These are phyloP conservation scores for Etheostoma nigrum DNA, from an alignment of 2,797 vertebrate genomes.

Conservation along the genomic window DNA sequence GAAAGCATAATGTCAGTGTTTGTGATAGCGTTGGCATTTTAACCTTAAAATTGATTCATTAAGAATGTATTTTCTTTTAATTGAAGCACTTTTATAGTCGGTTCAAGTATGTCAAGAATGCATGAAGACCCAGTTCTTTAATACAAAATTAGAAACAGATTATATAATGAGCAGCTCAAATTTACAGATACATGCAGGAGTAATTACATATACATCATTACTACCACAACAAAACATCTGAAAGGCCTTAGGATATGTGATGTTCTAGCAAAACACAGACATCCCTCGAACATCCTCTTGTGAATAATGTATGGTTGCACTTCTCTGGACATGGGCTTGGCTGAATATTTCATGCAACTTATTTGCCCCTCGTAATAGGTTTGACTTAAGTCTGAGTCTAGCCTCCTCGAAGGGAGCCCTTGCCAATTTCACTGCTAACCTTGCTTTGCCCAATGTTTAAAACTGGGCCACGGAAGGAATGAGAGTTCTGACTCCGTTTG, in stretches of 20 bases:
- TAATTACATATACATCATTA: slow-evolving; percentile 1
- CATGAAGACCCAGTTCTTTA: slow-evolving; percentile 20
- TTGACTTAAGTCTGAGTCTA: slow-evolving; percentile 65
- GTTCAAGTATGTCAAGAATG: slow-evolving; percentile 24
- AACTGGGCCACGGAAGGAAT: slow-evolving; percentile 19
- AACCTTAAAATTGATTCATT: slow-evolving; percentile 2
- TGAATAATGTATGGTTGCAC: slow-evolving; percentile 75
- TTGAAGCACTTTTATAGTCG: slow-evolving; percentile 31
- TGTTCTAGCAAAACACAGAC: slow-evolving; percentile 49
- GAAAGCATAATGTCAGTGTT: slow-evolving; percentile 14
- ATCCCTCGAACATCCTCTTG: slow-evolving; percentile 39
- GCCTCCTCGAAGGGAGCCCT: slow-evolving; percentile 28
- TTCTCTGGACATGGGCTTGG: slow-evolving; percentile 56
- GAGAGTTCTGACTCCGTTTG: slow-evolving; percentile 40
- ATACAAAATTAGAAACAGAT: slow-evolving; percentile 10
- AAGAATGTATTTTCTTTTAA: background rate
- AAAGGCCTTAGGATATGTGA: slow-evolving; percentile 18
- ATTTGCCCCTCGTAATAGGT: slow-evolving; percentile 75
- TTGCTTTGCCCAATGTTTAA: slow-evolving; percentile 31
- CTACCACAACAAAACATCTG: slow-evolving; percentile 20
- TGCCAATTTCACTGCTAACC: slow-evolving; percentile 47
- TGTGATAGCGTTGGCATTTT: slow-evolving; percentile 1
- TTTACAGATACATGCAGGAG: background rate
- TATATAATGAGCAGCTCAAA: background rate
- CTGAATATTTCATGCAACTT: slow-evolving; percentile 81